Percentiles rank a stretch among this genome's conserved stretches.
These are phyloP conservation scores for Achlya flavicornis DNA, from an alignment of 2,888 invertebrate genomes.

Conservation along the genomic window DNA sequence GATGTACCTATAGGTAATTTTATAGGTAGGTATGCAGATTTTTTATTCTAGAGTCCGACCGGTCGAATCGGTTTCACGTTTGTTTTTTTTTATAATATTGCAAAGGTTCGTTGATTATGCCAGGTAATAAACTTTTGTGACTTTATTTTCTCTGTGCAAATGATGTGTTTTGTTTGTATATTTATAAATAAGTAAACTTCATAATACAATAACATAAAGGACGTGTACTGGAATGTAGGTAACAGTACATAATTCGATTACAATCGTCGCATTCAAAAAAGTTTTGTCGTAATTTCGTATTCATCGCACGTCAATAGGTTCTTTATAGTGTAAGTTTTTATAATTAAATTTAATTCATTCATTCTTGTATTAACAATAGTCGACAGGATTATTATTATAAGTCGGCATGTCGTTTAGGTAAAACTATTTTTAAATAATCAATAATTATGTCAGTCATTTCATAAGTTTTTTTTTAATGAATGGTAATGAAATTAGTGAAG, in stretches of 20 bases:
- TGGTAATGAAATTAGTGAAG: no score
- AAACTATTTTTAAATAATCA: no score
- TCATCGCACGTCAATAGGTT: background rate
- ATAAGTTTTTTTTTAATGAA: no score
- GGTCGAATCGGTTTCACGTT: background rate
- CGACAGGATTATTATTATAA: background rate
- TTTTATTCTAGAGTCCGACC: background rate
- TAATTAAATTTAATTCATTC: background rate
- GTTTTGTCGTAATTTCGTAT: background rate
- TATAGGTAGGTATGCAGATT: background rate
- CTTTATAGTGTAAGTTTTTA: background rate
- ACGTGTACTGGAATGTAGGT: no score
- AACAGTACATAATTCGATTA: background rate
- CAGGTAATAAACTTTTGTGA: background rate
- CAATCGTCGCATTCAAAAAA: constrained; percentile 1
- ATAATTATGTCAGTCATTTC: no score
- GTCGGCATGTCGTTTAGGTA: background rate
- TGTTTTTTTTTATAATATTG: background rate
- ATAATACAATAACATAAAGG: background rate
- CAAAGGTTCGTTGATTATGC: background rate
- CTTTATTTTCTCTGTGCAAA: no score
- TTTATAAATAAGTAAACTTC: no score
- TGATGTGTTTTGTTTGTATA: no score
- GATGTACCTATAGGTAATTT: background rate
- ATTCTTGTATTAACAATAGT: background rate